Percentiles rank a stretch among this genome's conserved stretches.
phyloP scores from a whole-genome alignment of 2,888 invertebrate genomes.

The Eueremaeus valkanovi region DNA sequence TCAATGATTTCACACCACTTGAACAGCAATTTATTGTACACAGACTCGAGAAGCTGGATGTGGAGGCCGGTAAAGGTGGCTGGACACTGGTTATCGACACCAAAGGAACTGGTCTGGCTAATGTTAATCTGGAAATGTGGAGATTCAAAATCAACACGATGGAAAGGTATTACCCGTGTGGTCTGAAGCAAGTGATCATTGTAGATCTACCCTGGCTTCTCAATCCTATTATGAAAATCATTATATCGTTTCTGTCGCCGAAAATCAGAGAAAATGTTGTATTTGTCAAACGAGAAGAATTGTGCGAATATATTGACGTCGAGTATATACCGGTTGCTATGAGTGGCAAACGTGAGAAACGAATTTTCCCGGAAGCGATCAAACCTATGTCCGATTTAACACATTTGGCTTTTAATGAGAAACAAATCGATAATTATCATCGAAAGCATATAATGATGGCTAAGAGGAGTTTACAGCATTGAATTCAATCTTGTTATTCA shows the following conservation, averaged over 20 bases:
- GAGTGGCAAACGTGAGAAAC: constrained; percentile 19
- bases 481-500: neutral
- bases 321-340: constrained; percentile 16
- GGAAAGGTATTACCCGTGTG: constrained; percentile 19
- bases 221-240: constrained; percentile 25
- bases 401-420: constrained; percentile 30
- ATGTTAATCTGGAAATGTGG: constrained; percentile 26
- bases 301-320: constrained; percentile 14
- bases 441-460: constrained; percentile 21
- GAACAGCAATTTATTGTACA: constrained; percentile 18
- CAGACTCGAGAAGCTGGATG: constrained; percentile 28
- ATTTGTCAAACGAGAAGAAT: neutral
- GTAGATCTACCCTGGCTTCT: constrained; percentile 34
- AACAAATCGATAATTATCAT: constrained; percentile 5
- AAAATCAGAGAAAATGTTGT: neutral
- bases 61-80: constrained; percentile 14
- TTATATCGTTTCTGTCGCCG: constrained; percentile 12
- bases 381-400: constrained; percentile 4
- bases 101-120: neutral
- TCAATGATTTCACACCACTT: constrained; percentile 23
- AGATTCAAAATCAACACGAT: constrained; percentile 7
- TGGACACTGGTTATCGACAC: constrained; percentile 26
- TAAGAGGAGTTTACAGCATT: neutral
- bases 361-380: neutral
- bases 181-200: neutral